These are phyloP conservation scores for Machimus atricapillus DNA, from an alignment of 2,888 invertebrate species.

Conservation along the genomic window DNA sequence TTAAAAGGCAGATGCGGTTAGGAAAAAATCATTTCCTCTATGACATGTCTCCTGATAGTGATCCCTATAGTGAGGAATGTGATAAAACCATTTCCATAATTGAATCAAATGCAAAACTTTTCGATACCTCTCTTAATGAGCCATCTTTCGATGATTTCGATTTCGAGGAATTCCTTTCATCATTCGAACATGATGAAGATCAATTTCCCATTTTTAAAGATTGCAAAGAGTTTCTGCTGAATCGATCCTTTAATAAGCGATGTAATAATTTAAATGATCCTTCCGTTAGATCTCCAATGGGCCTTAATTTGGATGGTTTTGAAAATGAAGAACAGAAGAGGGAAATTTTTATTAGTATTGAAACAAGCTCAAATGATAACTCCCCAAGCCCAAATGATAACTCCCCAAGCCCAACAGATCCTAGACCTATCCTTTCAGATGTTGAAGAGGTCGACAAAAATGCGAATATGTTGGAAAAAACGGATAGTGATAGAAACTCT, in stretches of 20 bases:
- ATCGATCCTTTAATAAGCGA: slow-evolving; percentile 40
- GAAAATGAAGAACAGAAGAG: slow-evolving; percentile 50
- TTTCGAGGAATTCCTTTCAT: slow-evolving; percentile 73
- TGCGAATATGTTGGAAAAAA: slow-evolving; percentile 58
- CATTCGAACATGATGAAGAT: slow-evolving; percentile 67
- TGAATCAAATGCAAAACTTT: neutral
- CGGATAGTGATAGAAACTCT: neutral
- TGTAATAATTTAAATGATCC: slow-evolving; percentile 41
- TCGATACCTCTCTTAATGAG: slow-evolving; percentile 60
- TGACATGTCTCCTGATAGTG: slow-evolving; percentile 58
- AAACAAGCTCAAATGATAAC: slow-evolving; percentile 58
- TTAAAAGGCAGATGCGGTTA: slow-evolving; percentile 61
- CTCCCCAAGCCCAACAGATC: slow-evolving; percentile 52
- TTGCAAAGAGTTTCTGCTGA: slow-evolving; percentile 59
- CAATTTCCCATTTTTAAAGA: slow-evolving; percentile 64
- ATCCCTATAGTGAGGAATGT: slow-evolving; percentile 62
- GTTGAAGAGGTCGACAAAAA: slow-evolving; percentile 58
- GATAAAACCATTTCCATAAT: slow-evolving; percentile 60
- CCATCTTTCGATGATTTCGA: slow-evolving; percentile 67
- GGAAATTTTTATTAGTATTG: slow-evolving; percentile 60
- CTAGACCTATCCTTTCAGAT: slow-evolving; percentile 53
- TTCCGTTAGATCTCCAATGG: slow-evolving; percentile 30
- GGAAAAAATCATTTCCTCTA: slow-evolving; percentile 62
- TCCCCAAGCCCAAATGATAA: slow-evolving; percentile 57
- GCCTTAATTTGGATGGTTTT: neutral